A percentile compares a stretch with the other conserved stretches of the same genome.
phyloP scores from a whole-genome alignment of 2,113 vertebrate species.

The Gambusia affinis region DNA sequence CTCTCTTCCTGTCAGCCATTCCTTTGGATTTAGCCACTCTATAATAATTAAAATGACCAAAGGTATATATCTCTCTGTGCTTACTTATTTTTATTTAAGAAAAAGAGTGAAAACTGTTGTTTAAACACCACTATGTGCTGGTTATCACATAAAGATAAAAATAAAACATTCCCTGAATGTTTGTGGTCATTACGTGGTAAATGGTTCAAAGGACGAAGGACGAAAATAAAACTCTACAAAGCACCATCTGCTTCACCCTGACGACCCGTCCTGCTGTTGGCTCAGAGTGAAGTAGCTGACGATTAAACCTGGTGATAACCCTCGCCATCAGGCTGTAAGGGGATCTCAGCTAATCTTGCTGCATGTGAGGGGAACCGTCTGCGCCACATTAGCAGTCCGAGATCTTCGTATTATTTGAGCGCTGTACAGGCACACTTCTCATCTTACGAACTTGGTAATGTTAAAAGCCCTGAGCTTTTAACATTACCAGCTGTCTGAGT shows the following conservation, averaged over 20 bases:
- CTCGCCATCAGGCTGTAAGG: slow-evolving; percentile 15
- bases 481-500: slow-evolving; percentile 35
- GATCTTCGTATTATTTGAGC: neutral
- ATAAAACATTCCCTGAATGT: neutral
- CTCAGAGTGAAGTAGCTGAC: neutral
- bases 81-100: neutral
- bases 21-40: too few species aligned
- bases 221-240: neutral
- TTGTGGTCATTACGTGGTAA: neutral
- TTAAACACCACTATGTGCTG: neutral
- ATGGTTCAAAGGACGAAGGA: neutral
- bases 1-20: too few species aligned
- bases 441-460: neutral
- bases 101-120: neutral
- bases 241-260: slow-evolving; percentile 7
- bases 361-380: neutral
- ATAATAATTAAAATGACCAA: too few species aligned
- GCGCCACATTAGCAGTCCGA: neutral
- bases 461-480: slow-evolving; percentile 9
- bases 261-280: slow-evolving; percentile 1
- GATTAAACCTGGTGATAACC: slow-evolving; percentile 33
- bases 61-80: too few species aligned
- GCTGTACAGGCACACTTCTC: neutral
- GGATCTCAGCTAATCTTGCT: slow-evolving; percentile 7
- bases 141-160: neutral